These are phyloP conservation scores for Lerista edwardsae DNA, from an alignment of 2,797 vertebrate species.

Conservation along the genomic window DNA sequence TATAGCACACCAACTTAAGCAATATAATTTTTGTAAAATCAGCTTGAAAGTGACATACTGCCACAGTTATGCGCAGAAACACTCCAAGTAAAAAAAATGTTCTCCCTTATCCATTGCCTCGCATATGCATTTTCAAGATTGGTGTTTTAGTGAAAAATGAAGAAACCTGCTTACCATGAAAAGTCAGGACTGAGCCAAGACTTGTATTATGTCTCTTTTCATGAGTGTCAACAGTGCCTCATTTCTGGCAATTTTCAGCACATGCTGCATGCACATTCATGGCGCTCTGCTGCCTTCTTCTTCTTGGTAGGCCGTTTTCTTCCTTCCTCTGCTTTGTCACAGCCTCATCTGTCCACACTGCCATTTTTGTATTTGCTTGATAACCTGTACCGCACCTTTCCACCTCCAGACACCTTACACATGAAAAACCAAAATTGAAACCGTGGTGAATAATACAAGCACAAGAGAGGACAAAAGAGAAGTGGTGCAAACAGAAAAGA, in stretches of 20 bases:
- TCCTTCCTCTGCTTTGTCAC: no score
- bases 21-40: conserved; percentile 13
- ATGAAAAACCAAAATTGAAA: no score
- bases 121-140: not conserved
- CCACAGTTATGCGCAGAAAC: not conserved
- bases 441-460: no score
- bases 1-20: conserved; percentile 17
- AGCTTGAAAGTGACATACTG: not conserved
- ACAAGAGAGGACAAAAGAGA: no score
- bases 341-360: no score
- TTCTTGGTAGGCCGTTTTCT: no score
- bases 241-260: not conserved
- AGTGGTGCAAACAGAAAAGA: no score
- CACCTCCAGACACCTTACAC: no score
- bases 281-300: no score
- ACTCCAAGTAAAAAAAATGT: not conserved
- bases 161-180: not conserved
- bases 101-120: not conserved
- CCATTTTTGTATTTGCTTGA: no score
- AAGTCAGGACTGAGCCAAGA: not conserved
- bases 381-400: no score
- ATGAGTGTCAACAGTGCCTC: not conserved
- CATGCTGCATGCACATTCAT: not conserved
- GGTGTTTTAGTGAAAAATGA: not conserved
- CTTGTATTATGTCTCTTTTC: not conserved